Conservation (phyloP, 2,888 invertebrate species). For the Xylocampa areola region DNA sequence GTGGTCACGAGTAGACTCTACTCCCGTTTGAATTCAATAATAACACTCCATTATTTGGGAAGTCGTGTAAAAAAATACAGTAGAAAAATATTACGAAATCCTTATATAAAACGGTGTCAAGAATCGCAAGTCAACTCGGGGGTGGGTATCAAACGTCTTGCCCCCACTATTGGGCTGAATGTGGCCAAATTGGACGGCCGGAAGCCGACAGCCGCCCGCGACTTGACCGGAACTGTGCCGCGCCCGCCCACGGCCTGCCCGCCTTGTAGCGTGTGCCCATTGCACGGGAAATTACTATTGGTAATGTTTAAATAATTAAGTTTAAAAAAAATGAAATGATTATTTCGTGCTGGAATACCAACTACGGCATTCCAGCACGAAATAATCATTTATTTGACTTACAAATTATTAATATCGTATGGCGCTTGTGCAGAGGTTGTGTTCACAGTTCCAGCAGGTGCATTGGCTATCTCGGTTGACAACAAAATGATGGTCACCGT, state of each 20-base stretch:
- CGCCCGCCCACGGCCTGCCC: conserved; percentile 77
- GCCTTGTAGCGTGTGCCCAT: conserved; percentile 74
- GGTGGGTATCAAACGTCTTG: conserved; percentile 79
- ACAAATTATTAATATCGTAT: no score
- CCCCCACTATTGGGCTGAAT: conserved; percentile 79
- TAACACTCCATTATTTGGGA: no score
- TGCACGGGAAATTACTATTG: conserved; percentile 27
- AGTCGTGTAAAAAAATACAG: no score
- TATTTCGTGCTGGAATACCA: no score
- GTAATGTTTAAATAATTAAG: neutral
- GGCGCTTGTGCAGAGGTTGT: no score
- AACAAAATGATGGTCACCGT: no score
- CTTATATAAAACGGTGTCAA: conserved; percentile 31
- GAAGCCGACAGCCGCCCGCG: conserved; percentile 86
- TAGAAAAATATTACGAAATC: neutral
- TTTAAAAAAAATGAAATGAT: neutral
- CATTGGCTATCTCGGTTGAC: no score
- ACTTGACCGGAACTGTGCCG: conserved; percentile 87
- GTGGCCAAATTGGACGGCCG: conserved; percentile 88
- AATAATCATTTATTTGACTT: no score
- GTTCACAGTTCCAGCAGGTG: no score
- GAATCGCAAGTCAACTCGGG: conserved; percentile 42
- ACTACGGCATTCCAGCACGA: no score
- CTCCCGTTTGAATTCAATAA: no score
- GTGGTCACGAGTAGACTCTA: no score